Base-by-base conservation (phyloP, 2,888 invertebrate genomes). In the Elysia crispata region DNA sequence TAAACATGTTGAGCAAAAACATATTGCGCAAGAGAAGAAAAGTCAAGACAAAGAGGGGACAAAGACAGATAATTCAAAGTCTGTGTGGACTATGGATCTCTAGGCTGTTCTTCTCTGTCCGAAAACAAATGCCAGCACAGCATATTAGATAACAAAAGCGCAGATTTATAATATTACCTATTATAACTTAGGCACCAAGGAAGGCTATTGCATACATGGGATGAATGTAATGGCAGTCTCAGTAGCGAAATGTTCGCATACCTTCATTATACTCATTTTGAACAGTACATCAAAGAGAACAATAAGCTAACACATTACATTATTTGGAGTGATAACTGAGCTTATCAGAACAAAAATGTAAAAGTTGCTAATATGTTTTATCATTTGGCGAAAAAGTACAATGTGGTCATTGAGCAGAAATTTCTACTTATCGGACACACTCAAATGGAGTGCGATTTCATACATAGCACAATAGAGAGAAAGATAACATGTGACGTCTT, bases 401-500 rank as follows among this genome's bases (percentile, higher is more conserved):
- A 79, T 25, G 50, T 79, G 18, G 79, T 67, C 18, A 41, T 78
- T 50, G 69, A 50, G 15, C 76, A 80, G 41, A 80, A 80, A 54
- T 76, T 49, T 49, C 67, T 80, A n/a, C 62, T 8, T 15, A 66
- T 6, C 41, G 80, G 80, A 20, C 77, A 80, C 50, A 80, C 76
- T n/a, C 80, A 80, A 30, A 79, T 80, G 80, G 80, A 78, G 76
- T 66, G 66, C 25, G 80, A 80, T 30, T 30, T 49, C 1, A 69
- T 79, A 23, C 80, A 80, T 31, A 76, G 67, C 54, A 66, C 54
- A 25, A 80, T 80, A 67, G 77, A 80, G 54, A 30, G 77, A 28
- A 80, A 80, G 1, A 31, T 72, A n/a, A 3, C 3, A 41, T n/a
- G 33, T 6, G 25, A 41, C 41, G 20, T 72, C 11, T 72, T 49